phyloP scores from a whole-genome alignment of 2,113 vertebrate species.

The Scolopax mira region DNA sequence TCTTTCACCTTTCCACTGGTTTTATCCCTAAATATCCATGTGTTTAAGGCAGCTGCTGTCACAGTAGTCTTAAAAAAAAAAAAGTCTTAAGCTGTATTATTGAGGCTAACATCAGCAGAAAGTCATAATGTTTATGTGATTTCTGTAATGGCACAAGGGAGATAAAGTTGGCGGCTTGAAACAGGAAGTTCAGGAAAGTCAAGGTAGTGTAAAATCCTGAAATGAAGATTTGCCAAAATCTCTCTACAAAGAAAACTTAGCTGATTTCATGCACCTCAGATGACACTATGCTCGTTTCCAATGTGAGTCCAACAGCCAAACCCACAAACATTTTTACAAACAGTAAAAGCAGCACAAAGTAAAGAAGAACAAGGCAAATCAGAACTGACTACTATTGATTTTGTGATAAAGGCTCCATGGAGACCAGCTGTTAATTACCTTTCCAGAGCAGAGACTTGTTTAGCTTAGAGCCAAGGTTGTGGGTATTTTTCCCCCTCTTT shows the following conservation, averaged over 20 bases:
- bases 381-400: slow-evolving; percentile 49
- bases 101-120: neutral
- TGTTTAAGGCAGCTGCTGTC: neutral
- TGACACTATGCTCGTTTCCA: neutral
- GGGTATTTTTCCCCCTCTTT: neutral
- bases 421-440: slow-evolving; percentile 49
- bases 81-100: neutral
- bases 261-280: neutral
- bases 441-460: slow-evolving; percentile 16
- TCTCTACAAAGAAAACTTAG: neutral
- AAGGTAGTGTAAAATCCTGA: neutral
- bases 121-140: neutral
- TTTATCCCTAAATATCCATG: neutral
- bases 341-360: neutral
- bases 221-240: neutral
- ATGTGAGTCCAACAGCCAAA: neutral
- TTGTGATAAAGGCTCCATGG: slow-evolving; percentile 53
- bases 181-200: neutral
- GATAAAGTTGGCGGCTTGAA: neutral
- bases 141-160: neutral
- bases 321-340: slow-evolving; percentile 36
- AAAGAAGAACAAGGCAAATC: slow-evolving; percentile 28
- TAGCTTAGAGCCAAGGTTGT: neutral
- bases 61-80: neutral
- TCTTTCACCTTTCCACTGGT: neutral